A percentile compares a stretch with the other conserved stretches of the same genome.
Conservation (phyloP, 2,888 invertebrate genomes). For the Leucophora obtusa region DNA sequence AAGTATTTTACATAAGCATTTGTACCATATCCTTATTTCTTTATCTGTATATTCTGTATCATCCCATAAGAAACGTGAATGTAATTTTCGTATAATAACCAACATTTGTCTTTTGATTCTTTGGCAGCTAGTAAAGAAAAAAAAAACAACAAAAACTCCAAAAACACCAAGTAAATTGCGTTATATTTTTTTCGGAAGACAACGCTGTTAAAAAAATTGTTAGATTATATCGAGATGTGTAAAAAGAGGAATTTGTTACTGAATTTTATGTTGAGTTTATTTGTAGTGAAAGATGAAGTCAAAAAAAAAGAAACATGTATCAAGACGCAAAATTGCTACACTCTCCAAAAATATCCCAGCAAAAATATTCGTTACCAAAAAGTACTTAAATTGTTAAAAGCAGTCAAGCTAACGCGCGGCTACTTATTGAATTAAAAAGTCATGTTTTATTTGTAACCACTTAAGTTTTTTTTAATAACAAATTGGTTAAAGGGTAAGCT, state of each 20-base stretch:
- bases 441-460: no score
- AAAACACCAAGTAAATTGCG: slow-evolving; percentile 33
- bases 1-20: no score
- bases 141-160: background rate
- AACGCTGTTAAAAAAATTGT: background rate
- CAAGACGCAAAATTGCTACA: background rate
- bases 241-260: slow-evolving; percentile 20
- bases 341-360: no score
- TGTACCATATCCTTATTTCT: background rate
- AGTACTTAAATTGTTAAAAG: no score
- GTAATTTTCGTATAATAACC: slow-evolving; percentile 60
- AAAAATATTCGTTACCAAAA: no score
- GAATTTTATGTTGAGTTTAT: slow-evolving; percentile 42
- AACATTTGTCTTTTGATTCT: slow-evolving; percentile 56
- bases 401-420: no score
- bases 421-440: no score
- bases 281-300: slow-evolving; percentile 38
- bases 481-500: no score
- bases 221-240: slow-evolving; percentile 32
- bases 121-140: slow-evolving; percentile 12
- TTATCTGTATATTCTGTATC: slow-evolving; percentile 6
- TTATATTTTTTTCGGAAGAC: background rate
- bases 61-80: slow-evolving; percentile 29
- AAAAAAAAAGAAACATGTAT: background rate
- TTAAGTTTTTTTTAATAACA: no score